A percentile compares a stretch with the other conserved stretches of the same genome.
Evolutionary conservation across 2,113 vertebrate genomes (phyloP).

Genomic region (Microcebus griseorufus): DNA sequence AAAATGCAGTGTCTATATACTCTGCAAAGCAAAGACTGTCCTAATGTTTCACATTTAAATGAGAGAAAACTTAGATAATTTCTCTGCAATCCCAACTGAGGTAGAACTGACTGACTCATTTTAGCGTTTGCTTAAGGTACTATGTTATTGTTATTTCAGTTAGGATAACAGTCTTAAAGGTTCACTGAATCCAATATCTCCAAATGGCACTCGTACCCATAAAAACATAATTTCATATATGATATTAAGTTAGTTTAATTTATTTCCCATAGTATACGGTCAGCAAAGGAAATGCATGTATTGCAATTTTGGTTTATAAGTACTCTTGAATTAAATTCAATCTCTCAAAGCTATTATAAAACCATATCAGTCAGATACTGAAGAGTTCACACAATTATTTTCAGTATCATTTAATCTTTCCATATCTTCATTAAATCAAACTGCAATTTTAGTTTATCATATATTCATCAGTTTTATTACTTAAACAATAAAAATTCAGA

Average conservation of each 20-base stretch:
- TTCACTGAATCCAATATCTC: conserved; percentile 51
- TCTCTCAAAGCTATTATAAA: conserved; percentile 41
- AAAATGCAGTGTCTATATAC: neutral
- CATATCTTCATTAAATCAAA: conserved; percentile 45
- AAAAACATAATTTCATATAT: conserved; percentile 74
- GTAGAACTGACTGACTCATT: neutral
- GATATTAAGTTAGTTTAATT: conserved; percentile 66
- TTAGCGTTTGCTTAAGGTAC: conserved; percentile 32
- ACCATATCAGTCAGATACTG: neutral
- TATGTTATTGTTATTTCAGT: conserved; percentile 15
- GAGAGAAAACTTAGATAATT: conserved; percentile 34
- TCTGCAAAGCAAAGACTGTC: conserved; percentile 35
- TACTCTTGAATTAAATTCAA: conserved; percentile 49
- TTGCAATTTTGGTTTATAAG: conserved; percentile 50
- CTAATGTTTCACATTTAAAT: conserved; percentile 51
- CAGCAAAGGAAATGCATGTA: conserved; percentile 56
- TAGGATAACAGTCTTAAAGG: neutral
- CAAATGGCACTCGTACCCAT: conserved; percentile 35
- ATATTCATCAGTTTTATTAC: neutral
- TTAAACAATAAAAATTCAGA: neutral
- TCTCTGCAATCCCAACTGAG: neutral
- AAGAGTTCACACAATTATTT: conserved; percentile 46
- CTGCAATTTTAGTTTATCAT: neutral
- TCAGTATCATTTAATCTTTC: conserved; percentile 5
- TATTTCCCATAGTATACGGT: conserved; percentile 58